Evolutionary conservation across 1,140 invertebrate genomes (phyloP), one percentile per base, ranked within the genome.

Genomic region (Formica exsecta): DNA sequence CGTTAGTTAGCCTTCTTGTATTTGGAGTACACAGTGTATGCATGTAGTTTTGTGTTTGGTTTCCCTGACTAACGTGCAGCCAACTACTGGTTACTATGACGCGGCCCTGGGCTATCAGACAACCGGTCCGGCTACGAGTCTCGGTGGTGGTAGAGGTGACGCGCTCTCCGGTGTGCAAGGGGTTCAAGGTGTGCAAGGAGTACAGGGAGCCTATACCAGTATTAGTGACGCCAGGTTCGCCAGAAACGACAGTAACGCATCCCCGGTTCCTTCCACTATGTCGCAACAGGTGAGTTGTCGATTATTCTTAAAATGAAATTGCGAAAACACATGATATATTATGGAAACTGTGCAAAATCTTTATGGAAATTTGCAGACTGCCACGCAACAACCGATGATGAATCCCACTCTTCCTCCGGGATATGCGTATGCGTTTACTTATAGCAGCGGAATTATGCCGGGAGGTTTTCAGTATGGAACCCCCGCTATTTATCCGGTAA

Each of bases 241-340:
- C 65, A 96, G 98, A 91, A 97, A 97, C 80, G 98, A 98, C 93
- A 97, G 97, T 94, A 98, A 98, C 95, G 97, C 97, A 77, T 97
- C 97, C 86, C 97, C 98, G 61, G 97, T 98, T 87, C 97, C 97
- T 81, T 97, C 97, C 76, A 97, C 97, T 87, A 96, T 97, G 94
- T 97, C 96, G 71, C 97, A 97, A 92, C 97, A 97, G 95, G 96
- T 96, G 89, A 92, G 88, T 88, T 66, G 57, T 61, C 13, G 59
- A 54, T 44, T 44, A 22, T 11, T 48, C 8, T 57, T 71, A 70
- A 22, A 86, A 1, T 1, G 13, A 8, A 48, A 48, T 51, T 3
- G 36, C 32, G 6, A 6, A 16, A n/a, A 65, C 4, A 77, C 22
- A 19, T 32, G 16, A 64, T 86, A 1, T 88, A 29, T 11, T 44